Conservation (phyloP, 2,888 invertebrate genomes). For the Acanthosepion lycidas region DNA sequence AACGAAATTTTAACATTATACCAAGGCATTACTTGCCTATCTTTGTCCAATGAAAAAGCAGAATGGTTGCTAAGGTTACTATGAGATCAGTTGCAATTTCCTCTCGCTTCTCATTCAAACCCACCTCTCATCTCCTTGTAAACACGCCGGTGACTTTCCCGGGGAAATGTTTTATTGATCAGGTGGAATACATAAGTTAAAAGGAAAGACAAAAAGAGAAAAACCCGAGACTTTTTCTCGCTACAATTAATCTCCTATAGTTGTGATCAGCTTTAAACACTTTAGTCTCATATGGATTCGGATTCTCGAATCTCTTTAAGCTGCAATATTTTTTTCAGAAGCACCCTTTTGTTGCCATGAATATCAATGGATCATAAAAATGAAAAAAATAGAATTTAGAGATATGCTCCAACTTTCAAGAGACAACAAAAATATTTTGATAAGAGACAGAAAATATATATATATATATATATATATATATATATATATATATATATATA, state of each 20-base stretch:
- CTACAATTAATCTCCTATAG: not conserved
- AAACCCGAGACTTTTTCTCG: not conserved
- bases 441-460: too few species aligned
- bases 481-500: too few species aligned
- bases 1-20: not conserved
- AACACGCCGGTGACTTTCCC: not conserved
- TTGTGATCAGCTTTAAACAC: not conserved
- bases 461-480: too few species aligned
- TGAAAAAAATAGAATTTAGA: too few species aligned
- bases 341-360: not conserved
- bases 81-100: not conserved
- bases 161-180: constrained; percentile 13
- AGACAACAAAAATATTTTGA: too few species aligned
- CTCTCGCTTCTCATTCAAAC: not conserved
- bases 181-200: not conserved
- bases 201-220: not conserved
- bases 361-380: not conserved
- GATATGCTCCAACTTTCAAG: too few species aligned
- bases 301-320: not conserved
- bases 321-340: not conserved
- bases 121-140: not conserved
- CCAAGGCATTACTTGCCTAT: not conserved
- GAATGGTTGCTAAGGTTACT: not conserved
- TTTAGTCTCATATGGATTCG: not conserved
- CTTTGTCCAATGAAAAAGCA: constrained; percentile 23